Evolutionary conservation across 2,888 invertebrate genomes (phyloP), one percentile per base, ranked within the genome.

Genomic region (Athalia cordata): DNA sequence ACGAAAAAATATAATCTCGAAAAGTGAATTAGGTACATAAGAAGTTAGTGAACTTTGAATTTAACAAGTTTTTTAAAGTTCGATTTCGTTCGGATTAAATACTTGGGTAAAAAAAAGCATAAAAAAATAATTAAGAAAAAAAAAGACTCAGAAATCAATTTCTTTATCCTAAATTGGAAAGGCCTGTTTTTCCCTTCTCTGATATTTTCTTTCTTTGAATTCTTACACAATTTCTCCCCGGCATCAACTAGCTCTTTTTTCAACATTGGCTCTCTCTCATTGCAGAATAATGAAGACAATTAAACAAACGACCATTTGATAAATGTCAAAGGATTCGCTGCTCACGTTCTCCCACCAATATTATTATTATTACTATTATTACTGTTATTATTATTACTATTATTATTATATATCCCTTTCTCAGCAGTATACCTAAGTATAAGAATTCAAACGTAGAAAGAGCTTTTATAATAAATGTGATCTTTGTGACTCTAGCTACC

Each of bases 391-490:
- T n/a, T n/a, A n/a, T 29, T 29, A 29, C 29, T 29, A 29, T 29
- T 29, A 29, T 29, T 29, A 29, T 29, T 29, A 29, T 29, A 29
- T 29, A 29, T 29, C 29, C 29, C 29, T 29, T 2, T 29, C 29
- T 29, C 29, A 0, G 29, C 29, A 29, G 29, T 29, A 29, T 29
- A 29, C 29, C 29, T 29, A 29, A 29, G 29, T 29, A 29, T 29
- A 29, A 29, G 29, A 29, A 29, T 29, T 29, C 29, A 29, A 29
- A 29, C 45, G 9, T 47, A 47, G 59, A 72, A 72, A 72, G 59
- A 59, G 57, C 72, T 72, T 72, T 72, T 72, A 72, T 83, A 84
- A 85, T 84, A 83, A 85, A 85, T 85, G 85, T 81, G 72, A 80
- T 78, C 81, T 81, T 83, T 84, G 81, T 84, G 29, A 7, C 61